Evolutionary conservation across 1,140 invertebrate species (phyloP), one percentile per base, ranked within the genome.

Genomic region (Lanistes nyassanus): DNA sequence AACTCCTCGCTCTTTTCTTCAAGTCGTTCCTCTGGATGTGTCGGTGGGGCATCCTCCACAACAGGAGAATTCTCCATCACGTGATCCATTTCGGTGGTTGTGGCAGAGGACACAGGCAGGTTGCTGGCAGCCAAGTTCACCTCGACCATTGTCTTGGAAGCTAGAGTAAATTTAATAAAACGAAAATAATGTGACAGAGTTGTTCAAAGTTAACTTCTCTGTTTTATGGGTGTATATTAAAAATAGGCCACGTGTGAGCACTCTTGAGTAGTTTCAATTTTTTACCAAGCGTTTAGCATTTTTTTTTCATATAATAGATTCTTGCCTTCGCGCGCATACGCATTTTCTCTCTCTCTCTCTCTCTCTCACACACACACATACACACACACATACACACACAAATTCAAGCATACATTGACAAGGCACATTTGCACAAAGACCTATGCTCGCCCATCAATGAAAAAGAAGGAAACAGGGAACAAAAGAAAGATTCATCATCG

Each of bases 371-470:
- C n/a, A n/a, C n/a, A n/a, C n/a, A n/a, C n/a, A n/a, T n/a, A n/a
- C n/a, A 62, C 58, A 62, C n/a, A 62, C 58, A 62, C 58, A 62
- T 31, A 62, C 58, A 62, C n/a, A 62, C 58, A 62, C 58, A 62
- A 23, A 62, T 31, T 26, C 58, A 62, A 23, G 31, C 58, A 62
- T 31, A 62, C 58, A 62, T 31, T 26, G 9, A 62, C 58, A 23
- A 62, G 31, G 39, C 62, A 34, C 62, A 65, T 19, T 16, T 36
- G 39, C 62, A 34, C 62, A 65, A 31, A 34, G 31, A 65, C 62
- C 34, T 36, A 65, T 9, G n/a, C n/a, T 65, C 23, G 66, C 42
- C n/a, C 65, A 76, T 4, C 29, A 64, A 37, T 55, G 42, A 26
- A 53, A 64, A 11, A 64, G 58, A 60, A 36, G 47, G 47, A n/a